These are phyloP conservation scores for Eupeodes luniger DNA, from an alignment of 2,888 invertebrate species.

Conservation along the genomic window DNA sequence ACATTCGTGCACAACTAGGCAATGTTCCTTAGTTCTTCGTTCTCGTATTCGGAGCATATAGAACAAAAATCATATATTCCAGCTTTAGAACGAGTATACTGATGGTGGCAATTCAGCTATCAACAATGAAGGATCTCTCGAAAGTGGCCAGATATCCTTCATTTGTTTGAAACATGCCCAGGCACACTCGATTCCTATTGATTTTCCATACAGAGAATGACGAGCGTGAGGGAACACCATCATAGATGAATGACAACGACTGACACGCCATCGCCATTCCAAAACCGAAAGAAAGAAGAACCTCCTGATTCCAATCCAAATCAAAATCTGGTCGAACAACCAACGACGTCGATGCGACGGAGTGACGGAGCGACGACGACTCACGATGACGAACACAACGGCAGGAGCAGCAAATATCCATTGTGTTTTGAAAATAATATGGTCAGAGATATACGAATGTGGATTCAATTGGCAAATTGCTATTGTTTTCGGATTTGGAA, in stretches of 20 bases:
- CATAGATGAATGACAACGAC: slow-evolving; percentile 14
- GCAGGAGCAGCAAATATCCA: slow-evolving; percentile 48
- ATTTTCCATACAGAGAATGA: slow-evolving; percentile 27
- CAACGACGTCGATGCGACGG: no score
- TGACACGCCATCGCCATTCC: slow-evolving; percentile 12
- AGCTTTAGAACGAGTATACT: background rate
- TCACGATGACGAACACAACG: background rate
- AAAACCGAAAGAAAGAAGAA: slow-evolving; percentile 72
- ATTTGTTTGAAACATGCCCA: slow-evolving; percentile 58
- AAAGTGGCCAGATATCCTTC: slow-evolving; percentile 73
- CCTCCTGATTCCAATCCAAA: slow-evolving; percentile 27
- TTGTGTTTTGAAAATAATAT: slow-evolving; percentile 65
- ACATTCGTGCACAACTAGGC: slow-evolving; percentile 59
- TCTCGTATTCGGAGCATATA: background rate
- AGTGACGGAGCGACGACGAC: no score
- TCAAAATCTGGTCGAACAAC: background rate
- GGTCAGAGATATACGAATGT: slow-evolving; percentile 65
- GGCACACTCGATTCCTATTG: slow-evolving; percentile 48
- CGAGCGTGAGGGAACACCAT: slow-evolving; percentile 42
- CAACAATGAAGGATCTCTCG: slow-evolving; percentile 65
- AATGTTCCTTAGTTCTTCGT: slow-evolving; percentile 7
- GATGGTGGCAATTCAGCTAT: slow-evolving; percentile 44
- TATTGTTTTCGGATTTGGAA: slow-evolving; percentile 73
- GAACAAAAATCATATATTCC: background rate
- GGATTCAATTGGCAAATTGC: slow-evolving; percentile 73